A percentile compares a stretch with the other conserved stretches of the same genome.
These are phyloP conservation scores for Sebastes glaucus DNA, from an alignment of 2,797 vertebrate species.

Conservation along the genomic window DNA sequence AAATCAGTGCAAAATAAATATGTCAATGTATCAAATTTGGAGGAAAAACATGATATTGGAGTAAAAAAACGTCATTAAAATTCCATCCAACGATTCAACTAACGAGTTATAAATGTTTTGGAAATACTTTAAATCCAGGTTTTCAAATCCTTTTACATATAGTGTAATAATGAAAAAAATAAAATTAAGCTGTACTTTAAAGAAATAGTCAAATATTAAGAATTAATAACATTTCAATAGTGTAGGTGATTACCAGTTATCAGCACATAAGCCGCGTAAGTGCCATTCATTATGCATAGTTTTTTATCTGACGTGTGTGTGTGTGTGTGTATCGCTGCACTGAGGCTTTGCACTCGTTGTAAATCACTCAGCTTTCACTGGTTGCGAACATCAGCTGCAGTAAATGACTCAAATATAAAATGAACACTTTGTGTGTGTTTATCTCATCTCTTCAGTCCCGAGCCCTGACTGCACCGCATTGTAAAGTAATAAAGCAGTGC, in stretches of 20 bases:
- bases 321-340: background rate
- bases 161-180: background rate
- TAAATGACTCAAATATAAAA: constrained; percentile 62
- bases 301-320: constrained; percentile 1
- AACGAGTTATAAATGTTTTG: background rate
- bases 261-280: background rate
- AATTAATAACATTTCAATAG: background rate
- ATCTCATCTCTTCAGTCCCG: constrained; percentile 41
- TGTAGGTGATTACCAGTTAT: background rate
- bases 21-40: background rate
- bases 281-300: background rate
- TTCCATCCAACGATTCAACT: background rate
- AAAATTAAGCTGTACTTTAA: background rate
- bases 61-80: background rate
- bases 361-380: constrained; percentile 29
- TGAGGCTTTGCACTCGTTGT: background rate
- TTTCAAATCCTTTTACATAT: background rate
- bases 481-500: constrained; percentile 89
- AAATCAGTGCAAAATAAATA: background rate
- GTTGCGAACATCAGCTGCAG: constrained; percentile 31
- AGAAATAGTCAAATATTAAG: background rate
- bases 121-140: background rate
- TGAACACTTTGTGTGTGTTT: constrained; percentile 48
- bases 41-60: background rate
- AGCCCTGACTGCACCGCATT: constrained; percentile 54